Percentiles rank a stretch among this genome's conserved stretches.
Conservation (phyloP, 2,797 vertebrate genomes). For the Decapterus maruadsi region DNA sequence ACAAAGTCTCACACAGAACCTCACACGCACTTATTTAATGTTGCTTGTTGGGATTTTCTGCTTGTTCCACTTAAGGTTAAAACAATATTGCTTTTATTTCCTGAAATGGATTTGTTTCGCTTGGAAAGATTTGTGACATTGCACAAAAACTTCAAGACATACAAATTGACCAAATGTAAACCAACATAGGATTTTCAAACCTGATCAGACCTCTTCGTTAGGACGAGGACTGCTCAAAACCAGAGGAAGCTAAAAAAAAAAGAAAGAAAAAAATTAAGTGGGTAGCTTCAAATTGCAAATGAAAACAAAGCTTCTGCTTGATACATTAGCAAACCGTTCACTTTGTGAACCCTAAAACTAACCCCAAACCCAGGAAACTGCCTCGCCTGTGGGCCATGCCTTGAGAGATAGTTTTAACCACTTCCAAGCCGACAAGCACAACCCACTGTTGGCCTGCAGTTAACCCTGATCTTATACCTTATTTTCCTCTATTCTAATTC, state of each 20-base stretch:
- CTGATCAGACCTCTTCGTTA: background rate
- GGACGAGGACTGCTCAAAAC: slow-evolving; percentile 13
- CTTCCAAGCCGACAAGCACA: slow-evolving; percentile 13
- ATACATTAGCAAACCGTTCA: background rate
- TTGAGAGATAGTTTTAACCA: slow-evolving; percentile 15
- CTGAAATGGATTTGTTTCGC: slow-evolving; percentile 26
- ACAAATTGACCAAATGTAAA: background rate
- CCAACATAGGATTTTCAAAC: background rate
- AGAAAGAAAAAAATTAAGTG: background rate
- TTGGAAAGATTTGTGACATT: slow-evolving; percentile 25
- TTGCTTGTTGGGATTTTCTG: slow-evolving; percentile 26
- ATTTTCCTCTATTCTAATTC: background rate
- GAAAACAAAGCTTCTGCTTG: background rate
- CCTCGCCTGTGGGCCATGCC: background rate
- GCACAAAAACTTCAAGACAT: slow-evolving; percentile 3
- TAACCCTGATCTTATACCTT: background rate
- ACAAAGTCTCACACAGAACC: slow-evolving; percentile 56
- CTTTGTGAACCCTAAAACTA: slow-evolving; percentile 2
- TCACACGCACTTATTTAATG: slow-evolving; percentile 35
- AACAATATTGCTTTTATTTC: slow-evolving; percentile 1
- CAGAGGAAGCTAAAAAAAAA: background rate
- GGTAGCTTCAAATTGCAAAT: slow-evolving; percentile 10
- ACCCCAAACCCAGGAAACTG: background rate
- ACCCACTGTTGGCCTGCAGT: background rate
- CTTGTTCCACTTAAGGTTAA: slow-evolving; percentile 25